Base-by-base conservation (phyloP, 2,113 vertebrate species). In the Grammomys dolichurus region DNA sequence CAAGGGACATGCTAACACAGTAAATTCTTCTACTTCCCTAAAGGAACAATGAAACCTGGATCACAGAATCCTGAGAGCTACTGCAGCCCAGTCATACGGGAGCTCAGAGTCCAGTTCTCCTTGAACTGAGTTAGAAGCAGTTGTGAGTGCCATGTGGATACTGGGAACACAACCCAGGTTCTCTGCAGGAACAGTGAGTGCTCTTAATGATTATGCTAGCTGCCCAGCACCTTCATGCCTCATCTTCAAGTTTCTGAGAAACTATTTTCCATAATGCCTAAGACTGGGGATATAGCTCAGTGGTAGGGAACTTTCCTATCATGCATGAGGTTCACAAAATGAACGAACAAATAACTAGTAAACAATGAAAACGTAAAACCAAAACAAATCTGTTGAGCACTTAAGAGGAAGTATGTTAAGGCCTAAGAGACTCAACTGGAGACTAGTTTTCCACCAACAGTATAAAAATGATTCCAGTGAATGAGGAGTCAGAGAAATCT, bases 21-120 rank as follows among this genome's bases (percentile, higher is more conserved):
- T 63, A 70, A n/a, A 89, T 40, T 63, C 75, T 75, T 65, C 36
- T 43, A 70, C 43, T 90, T 93, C 40, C 28, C 76, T 89, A 94
- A 40, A 54, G 13, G 40, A 95, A 76, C 69, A 78, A 58, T 54
- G 19, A 86, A n/a, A 86, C 7, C 14, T 46, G 67, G 26, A 77
- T 31, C 33, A 76, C 2, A 72, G 67, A 69, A 63, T 26, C 2
- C 72, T 19, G 14, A 87, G 24, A 3, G 48, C 4, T 19, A 33
- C 51, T 76, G 24, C 24, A 46, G 40, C n/a, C 24, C 46, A 28
- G 16, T 16, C 28, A 78, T 5, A 7, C 26, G 26, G 46, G 7
- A 17, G 26, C 75, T 51, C 26, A 33, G 46, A 78, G 46, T 31
- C 46, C 43, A 17, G 28, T 19, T 51, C 76, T 51, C 26, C 76